Percentiles rank a stretch among this genome's conserved stretches.
Evolutionary conservation across 2,113 vertebrate species (phyloP).

Genomic region (Hucho hucho): DNA sequence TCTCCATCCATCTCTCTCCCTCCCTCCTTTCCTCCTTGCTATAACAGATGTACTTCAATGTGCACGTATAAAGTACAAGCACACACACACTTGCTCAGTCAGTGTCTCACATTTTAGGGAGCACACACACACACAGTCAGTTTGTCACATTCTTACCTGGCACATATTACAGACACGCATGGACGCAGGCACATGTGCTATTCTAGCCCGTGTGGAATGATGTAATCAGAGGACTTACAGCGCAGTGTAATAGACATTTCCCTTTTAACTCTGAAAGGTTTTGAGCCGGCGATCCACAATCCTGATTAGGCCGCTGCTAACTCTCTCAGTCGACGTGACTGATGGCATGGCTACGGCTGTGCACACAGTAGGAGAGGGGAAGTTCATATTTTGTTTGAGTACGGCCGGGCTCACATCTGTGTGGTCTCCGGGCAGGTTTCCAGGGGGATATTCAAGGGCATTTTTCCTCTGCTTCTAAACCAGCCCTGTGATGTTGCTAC

Average conservation of each 20-base stretch:
- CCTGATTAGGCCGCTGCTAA: slow-evolving; percentile 5
- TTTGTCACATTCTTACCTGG: not conserved
- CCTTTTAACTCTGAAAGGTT: slow-evolving; percentile 10
- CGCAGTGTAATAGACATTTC: slow-evolving; percentile 20
- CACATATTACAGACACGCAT: slow-evolving; percentile 2
- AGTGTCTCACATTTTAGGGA: too few relatives aligned
- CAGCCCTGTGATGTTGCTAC: slow-evolving; percentile 53
- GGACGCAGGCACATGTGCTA: not conserved
- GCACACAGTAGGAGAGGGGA: slow-evolving; percentile 5
- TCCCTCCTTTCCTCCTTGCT: not conserved
- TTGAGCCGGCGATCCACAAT: slow-evolving; percentile 12
- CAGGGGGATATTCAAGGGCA: slow-evolving; percentile 45
- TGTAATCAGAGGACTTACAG: slow-evolving; percentile 15
- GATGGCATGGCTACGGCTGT: slow-evolving; percentile 10
- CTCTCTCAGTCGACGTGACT: slow-evolving; percentile 16
- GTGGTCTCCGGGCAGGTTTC: slow-evolving; percentile 35
- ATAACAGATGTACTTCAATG: not conserved
- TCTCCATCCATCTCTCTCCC: too few relatives aligned
- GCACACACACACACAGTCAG: not conserved
- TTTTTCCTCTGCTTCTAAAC: slow-evolving; percentile 10
- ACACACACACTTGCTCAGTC: too few relatives aligned
- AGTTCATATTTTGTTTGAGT: slow-evolving; percentile 36
- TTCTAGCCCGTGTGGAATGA: not conserved
- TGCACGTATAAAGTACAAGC: not conserved
- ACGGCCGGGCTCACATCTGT: slow-evolving; percentile 22